Base-by-base conservation (phyloP, 1,140 invertebrate genomes). In the Sitophilus oryzae region DNA sequence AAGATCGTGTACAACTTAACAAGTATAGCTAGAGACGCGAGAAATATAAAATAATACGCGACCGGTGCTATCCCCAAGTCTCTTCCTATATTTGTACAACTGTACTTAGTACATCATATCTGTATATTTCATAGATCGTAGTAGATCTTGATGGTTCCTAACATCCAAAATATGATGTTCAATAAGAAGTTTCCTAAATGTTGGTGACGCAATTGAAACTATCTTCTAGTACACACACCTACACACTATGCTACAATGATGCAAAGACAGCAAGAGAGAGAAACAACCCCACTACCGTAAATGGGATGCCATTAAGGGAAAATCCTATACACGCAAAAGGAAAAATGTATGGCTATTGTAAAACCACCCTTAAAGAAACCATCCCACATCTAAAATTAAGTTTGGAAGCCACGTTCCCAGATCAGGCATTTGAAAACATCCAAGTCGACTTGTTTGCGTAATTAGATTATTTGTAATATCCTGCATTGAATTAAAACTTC, bases 281-380 rank as follows among this genome's bases (percentile, higher is more conserved):
- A 40, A 40, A 6, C 5, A 6, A 15, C 5, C 18, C 38, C 14
- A 40, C 5, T 40, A 15, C 38, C 14, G 38, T 8, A 20, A 64
- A 62, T 58, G 56, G 58, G 59, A 64, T 51, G 58, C 64, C 61
- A 66, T 66, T 66, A 66, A 61, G 43, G 43, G 63, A 63, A 64
- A 66, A 56, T 66, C 62, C 62, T 58, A 63, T 64, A 56, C 57
- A 22, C 8, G 11, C 42, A 30, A 60, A 63, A 59, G 61, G 63
- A 63, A 65, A 66, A 66, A 64, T 66, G 64, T 66, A 64, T 64
- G 25, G 61, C 57, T 47, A 61, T 61, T 61, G 60, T 60, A 63
- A 61, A 41, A 59, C 58, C 60, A 58, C 64, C 58, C 56, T 43
- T 65, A 11, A 48, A 37, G 45, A 22, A 22, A 6, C 20, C 15